These are phyloP conservation scores for Porites australiensis DNA, from an alignment of 64 coral and sea anemone species.

Conservation along the genomic window DNA sequence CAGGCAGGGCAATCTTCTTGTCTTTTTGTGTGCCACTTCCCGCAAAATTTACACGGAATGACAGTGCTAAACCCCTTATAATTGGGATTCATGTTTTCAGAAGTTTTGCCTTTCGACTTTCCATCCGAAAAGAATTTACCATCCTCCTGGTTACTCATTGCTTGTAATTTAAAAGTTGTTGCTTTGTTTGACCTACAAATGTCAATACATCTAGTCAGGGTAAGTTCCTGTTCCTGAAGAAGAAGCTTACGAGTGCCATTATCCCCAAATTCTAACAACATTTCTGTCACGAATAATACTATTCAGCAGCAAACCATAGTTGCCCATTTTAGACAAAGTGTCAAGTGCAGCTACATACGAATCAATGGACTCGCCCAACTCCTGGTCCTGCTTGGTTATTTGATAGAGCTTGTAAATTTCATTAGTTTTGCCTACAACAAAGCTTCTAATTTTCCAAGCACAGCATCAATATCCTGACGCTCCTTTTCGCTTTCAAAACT, in stretches of 20 bases:
- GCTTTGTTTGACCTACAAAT: constrained; percentile 6
- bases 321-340: constrained; percentile 32
- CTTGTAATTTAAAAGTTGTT: not conserved
- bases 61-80: not conserved
- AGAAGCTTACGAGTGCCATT: constrained; percentile 46
- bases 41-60: constrained; percentile 57
- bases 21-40: constrained; percentile 12
- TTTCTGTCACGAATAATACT: constrained; percentile 43
- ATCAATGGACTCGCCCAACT: constrained; percentile 31
- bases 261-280: constrained; percentile 49
- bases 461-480: constrained; percentile 16
- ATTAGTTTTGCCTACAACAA: constrained; percentile 48
- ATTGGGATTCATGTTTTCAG: not conserved
- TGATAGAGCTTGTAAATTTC: constrained; percentile 52
- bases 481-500: constrained; percentile 5
- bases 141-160: not conserved
- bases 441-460: constrained; percentile 33
- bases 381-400: constrained; percentile 49
- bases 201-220: constrained; percentile 18
- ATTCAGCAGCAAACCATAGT: constrained; percentile 32
- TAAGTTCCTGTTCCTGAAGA: constrained; percentile 14
- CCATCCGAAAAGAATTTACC: not conserved
- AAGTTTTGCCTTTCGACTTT: not conserved
- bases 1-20: constrained; percentile 27
- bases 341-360: constrained; percentile 40